Conservation (phyloP, 1,140 invertebrate genomes). For the Uloborus diversus region DNA sequence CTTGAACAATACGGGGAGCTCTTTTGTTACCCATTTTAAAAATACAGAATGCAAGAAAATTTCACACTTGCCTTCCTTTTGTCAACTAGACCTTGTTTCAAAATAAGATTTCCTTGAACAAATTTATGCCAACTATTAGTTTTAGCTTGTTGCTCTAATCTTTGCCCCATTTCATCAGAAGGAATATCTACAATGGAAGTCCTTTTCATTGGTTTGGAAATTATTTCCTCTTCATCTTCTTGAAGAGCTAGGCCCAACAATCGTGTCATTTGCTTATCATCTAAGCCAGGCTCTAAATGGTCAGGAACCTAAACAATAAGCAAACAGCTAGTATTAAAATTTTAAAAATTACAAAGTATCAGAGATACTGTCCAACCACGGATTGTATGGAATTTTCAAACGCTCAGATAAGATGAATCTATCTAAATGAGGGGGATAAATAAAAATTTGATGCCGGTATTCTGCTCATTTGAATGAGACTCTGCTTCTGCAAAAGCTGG, state of each 20-base stretch:
- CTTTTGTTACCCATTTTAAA: too few relatives aligned
- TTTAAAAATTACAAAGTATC: too few relatives aligned
- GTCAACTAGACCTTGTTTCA: conserved; percentile 94
- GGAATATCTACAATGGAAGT: conserved; percentile 60
- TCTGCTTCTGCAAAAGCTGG: too few relatives aligned
- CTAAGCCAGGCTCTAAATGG: conserved; percentile 84
- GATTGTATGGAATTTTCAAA: too few relatives aligned
- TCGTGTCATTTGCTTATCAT: conserved; percentile 79
- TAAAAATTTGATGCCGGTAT: too few relatives aligned
- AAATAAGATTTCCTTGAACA: conserved; percentile 88
- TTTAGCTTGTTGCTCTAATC: conserved; percentile 78
- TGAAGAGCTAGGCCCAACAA: conserved; percentile 77
- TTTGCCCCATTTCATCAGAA: conserved; percentile 64
- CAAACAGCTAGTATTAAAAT: too few relatives aligned
- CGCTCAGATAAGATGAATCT: too few relatives aligned
- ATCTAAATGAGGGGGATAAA: too few relatives aligned
- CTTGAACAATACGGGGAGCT: too few relatives aligned
- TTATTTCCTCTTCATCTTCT: conserved; percentile 61
- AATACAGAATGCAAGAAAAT: too few relatives aligned
- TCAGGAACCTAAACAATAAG: conserved; percentile 71
- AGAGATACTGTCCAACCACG: too few relatives aligned
- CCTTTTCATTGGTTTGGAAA: conserved; percentile 43
- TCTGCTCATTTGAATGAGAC: too few relatives aligned
- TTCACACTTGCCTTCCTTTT: conserved; percentile 91
- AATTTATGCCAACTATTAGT: conserved; percentile 86